phyloP scores from a whole-genome alignment of 1,140 invertebrate genomes.

The Cydia splendana region DNA sequence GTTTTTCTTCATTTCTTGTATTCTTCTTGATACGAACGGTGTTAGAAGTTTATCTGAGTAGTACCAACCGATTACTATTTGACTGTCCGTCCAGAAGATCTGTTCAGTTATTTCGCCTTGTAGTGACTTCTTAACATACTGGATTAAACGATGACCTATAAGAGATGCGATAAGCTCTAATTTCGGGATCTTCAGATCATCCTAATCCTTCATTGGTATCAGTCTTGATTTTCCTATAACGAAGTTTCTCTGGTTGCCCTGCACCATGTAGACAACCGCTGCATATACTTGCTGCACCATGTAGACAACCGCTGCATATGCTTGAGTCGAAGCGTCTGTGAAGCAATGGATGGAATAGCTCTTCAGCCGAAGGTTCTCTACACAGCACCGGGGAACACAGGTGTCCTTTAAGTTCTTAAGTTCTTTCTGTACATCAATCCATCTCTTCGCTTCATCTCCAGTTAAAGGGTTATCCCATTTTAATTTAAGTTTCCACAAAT shows the following conservation, averaged over 20 bases:
- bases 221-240: conserved; percentile 21
- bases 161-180: conserved; percentile 10
- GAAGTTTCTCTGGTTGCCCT: background rate
- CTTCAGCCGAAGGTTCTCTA: background rate
- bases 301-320: conserved; percentile 30
- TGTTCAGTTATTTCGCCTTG: background rate
- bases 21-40: conserved; percentile 20
- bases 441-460: background rate
- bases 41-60: conserved; percentile 17
- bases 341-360: conserved; percentile 23
- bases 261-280: conserved; percentile 4
- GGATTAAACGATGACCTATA: conserved; percentile 11
- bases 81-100: conserved; percentile 29
- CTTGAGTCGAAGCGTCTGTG: conserved; percentile 25
- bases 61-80: conserved; percentile 10
- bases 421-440: background rate
- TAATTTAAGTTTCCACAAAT: conserved; percentile 11
- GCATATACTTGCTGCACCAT: conserved; percentile 20
- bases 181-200: conserved; percentile 1
- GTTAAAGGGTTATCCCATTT: background rate
- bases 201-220: background rate
- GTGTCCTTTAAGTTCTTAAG: background rate
- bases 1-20: conserved; percentile 2
- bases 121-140: background rate
- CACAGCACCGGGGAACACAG: background rate